Conservation (phyloP, 2,113 vertebrate species). For the Heterocephalus glaber region DNA sequence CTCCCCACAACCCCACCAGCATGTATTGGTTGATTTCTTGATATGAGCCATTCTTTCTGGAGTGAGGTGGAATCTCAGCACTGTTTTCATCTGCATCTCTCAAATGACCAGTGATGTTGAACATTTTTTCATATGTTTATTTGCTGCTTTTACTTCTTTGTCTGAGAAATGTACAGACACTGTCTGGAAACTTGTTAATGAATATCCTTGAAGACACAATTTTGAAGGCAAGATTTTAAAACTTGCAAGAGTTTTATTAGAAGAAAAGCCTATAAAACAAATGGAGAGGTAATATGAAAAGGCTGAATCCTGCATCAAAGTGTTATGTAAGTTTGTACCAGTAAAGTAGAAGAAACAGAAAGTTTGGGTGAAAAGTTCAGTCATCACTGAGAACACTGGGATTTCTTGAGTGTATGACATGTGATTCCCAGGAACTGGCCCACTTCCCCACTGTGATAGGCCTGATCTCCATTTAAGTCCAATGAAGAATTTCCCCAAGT, state of each 20-base stretch:
- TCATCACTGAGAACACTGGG: rapidly evolving
- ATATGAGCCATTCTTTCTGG: no score
- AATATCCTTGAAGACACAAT: neutral
- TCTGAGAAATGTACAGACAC: no score
- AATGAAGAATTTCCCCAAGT: neutral
- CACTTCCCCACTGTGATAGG: neutral
- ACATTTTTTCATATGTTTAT: no score
- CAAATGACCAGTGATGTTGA: no score
- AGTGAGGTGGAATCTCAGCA: no score
- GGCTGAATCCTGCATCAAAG: neutral
- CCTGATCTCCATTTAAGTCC: neutral
- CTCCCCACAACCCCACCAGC: no score
- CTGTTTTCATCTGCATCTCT: no score
- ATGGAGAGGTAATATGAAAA: neutral
- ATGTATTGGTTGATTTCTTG: no score
- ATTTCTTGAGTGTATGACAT: neutral
- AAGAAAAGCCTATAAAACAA: neutral
- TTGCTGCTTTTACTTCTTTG: no score
- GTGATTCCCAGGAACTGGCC: neutral
- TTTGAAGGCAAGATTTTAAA: conserved; percentile 24
- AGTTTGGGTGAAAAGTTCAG: neutral
- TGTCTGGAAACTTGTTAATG: neutral
- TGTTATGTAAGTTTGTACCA: neutral
- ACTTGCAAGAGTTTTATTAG: neutral
- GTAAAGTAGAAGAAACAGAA: neutral